Conservation (phyloP, 2,113 vertebrate species). For the Micronycteris hirsuta region DNA sequence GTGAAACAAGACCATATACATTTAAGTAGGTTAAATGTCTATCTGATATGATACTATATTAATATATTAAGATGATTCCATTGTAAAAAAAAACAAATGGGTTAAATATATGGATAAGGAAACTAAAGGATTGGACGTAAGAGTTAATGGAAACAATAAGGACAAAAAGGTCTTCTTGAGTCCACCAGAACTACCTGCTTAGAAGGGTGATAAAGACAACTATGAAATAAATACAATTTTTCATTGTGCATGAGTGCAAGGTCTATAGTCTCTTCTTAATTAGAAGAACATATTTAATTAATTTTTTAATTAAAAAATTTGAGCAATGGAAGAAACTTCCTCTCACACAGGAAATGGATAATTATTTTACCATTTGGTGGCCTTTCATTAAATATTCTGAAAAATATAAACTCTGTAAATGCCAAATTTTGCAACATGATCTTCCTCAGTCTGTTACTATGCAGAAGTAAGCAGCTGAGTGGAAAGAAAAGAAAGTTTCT, state of each 20-base stretch:
- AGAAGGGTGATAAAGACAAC: neutral
- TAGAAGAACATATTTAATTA: constrained; percentile 47
- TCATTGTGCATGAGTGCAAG: constrained; percentile 45
- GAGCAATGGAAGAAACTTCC: constrained; percentile 53
- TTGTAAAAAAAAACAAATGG: neutral
- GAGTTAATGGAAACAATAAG: neutral
- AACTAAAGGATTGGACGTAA: neutral
- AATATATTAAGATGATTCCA: neutral
- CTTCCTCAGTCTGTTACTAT: constrained; percentile 69
- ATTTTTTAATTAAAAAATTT: constrained; percentile 68
- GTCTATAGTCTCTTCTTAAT: constrained; percentile 63
- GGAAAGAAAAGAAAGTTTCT: constrained; percentile 45
- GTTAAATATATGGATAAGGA: neutral
- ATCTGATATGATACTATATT: neutral
- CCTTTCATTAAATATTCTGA: constrained; percentile 78
- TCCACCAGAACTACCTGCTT: neutral
- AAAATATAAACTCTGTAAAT: constrained; percentile 71
- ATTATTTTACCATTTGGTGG: constrained; percentile 77
- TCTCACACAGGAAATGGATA: constrained; percentile 68
- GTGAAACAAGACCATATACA: neutral
- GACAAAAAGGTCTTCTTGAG: neutral
- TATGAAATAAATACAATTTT: constrained; percentile 46
- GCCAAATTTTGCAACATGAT: constrained; percentile 72
- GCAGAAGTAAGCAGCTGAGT: constrained; percentile 53
- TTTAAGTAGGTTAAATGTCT: neutral